Conservation (phyloP, 2,888 invertebrate genomes). For the Aspidiotus destructor region DNA sequence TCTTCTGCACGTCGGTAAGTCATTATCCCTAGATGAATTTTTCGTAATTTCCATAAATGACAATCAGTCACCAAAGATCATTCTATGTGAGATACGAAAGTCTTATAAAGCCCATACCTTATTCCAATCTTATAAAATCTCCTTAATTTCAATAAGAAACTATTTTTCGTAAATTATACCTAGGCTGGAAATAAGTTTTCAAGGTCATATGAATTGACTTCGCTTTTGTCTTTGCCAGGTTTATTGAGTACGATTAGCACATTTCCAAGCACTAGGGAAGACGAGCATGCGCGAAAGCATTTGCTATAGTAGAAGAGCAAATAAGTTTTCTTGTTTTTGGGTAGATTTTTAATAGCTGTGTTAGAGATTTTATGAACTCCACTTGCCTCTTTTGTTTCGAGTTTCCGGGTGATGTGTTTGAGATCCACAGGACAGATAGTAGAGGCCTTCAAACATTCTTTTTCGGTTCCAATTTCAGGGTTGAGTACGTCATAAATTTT, state of each 20-base stretch:
- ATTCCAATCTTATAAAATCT: too few species aligned
- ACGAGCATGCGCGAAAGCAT: constrained; percentile 1
- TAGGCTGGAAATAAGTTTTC: neutral
- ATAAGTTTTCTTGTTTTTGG: neutral
- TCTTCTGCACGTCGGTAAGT: too few species aligned
- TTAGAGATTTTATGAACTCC: neutral
- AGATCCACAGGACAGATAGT: neutral
- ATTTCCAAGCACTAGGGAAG: constrained; percentile 1
- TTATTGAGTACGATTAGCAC: neutral
- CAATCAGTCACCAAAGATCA: too few species aligned
- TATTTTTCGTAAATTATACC: neutral
- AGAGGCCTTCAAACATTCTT: neutral
- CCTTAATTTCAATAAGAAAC: too few species aligned
- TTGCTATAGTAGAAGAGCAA: too few species aligned
- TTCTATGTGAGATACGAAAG: too few species aligned
- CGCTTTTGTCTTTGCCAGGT: neutral
- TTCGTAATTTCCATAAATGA: too few species aligned
- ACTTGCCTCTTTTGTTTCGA: neutral
- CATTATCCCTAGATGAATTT: too few species aligned
- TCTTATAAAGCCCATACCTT: too few species aligned
- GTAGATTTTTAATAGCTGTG: neutral
- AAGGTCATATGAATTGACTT: neutral
- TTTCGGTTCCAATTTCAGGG: neutral
- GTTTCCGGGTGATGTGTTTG: neutral
- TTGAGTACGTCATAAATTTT: neutral